These are phyloP conservation scores for Halichoeres trimaculatus DNA, from an alignment of 2,113 vertebrate species.

Conservation along the genomic window DNA sequence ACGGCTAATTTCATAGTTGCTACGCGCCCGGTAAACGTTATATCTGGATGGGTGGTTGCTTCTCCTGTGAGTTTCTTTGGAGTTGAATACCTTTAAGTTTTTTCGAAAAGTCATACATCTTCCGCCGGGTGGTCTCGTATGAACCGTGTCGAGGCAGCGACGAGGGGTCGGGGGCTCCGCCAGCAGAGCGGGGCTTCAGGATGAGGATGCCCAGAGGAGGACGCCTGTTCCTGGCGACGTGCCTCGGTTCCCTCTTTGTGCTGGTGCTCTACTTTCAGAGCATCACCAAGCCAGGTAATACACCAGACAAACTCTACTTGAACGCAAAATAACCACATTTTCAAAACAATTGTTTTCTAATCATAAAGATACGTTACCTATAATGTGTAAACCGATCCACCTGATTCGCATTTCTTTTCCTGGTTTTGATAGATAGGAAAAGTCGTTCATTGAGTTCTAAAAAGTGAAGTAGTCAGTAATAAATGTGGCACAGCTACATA, in stretches of 20 bases:
- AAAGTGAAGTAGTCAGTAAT: neutral
- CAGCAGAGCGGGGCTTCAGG: constrained; percentile 65
- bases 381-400: neutral
- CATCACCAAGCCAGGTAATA: constrained; percentile 79
- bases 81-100: no score
- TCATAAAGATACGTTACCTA: neutral
- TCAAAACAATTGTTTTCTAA: no score
- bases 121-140: constrained; percentile 49
- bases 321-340: no score
- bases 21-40: neutral
- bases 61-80: neutral
- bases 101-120: neutral
- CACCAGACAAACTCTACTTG: neutral
- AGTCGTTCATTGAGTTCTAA: no score
- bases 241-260: constrained; percentile 81
- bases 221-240: constrained; percentile 81
- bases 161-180: constrained; percentile 53
- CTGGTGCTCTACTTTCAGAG: constrained; percentile 83
- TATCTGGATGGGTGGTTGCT: neutral
- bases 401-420: no score
- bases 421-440: neutral
- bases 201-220: constrained; percentile 81
- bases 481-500: neutral
- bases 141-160: constrained; percentile 51
- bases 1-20: neutral